phyloP scores from a whole-genome alignment of 2,888 invertebrate genomes.

The Coleophora deauratella region DNA sequence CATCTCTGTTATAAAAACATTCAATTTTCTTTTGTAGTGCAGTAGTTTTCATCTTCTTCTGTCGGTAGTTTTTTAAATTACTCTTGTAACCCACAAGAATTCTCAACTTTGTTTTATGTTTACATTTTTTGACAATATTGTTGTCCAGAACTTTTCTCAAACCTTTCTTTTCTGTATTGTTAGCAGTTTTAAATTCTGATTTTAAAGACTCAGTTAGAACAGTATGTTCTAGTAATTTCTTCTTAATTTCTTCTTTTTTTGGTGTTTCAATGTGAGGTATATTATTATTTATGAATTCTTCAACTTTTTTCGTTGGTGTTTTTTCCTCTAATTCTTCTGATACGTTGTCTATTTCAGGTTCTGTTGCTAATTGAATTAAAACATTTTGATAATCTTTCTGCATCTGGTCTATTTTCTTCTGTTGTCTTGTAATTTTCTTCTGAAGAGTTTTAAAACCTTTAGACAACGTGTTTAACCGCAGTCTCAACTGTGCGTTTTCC shows the following conservation, averaged over 20 bases:
- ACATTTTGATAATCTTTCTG: slow-evolving; percentile 6
- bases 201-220: slow-evolving; percentile 6
- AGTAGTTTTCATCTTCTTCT: not conserved
- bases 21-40: slow-evolving; percentile 8
- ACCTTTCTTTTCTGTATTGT: slow-evolving; percentile 1
- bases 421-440: slow-evolving; percentile 8
- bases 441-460: slow-evolving; percentile 9
- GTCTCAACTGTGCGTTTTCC: not conserved
- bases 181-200: not conserved
- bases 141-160: slow-evolving; percentile 7
- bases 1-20: slow-evolving; percentile 12
- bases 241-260: slow-evolving; percentile 4
- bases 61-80: not conserved
- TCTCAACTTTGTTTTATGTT: slow-evolving; percentile 4
- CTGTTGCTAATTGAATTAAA: slow-evolving; percentile 2
- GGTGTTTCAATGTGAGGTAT: slow-evolving; percentile 8
- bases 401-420: slow-evolving; percentile 6
- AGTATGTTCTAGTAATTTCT: slow-evolving; percentile 5
- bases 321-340: slow-evolving; percentile 8
- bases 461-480: not conserved
- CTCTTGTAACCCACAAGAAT: slow-evolving; percentile 4
- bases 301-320: slow-evolving; percentile 11
- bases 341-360: slow-evolving; percentile 4
- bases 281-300: slow-evolving; percentile 9
- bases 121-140: slow-evolving; percentile 6